Base-by-base conservation (phyloP, 2,797 vertebrate species). In the Anabacerthia variegaticeps region DNA sequence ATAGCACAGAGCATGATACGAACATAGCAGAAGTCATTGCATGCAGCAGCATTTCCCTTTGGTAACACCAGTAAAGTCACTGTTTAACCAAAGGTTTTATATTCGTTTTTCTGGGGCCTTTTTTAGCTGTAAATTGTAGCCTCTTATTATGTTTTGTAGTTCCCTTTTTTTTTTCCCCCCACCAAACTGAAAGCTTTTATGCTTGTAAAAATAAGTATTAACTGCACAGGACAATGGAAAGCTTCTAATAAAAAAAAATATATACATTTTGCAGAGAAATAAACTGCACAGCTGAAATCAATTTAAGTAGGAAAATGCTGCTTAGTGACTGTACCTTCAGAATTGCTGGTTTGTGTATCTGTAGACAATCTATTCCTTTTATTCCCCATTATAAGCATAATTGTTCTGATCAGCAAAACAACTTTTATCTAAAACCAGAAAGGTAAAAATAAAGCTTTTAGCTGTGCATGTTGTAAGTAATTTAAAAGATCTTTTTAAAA, bases 391-490 rank as follows among this genome's bases (percentile, higher is more conserved):
- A 61, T 32, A 89, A 63, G 26, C 39, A 28, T 74, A 92, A 73
- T 82, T 61, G 52, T 74, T 95, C 61, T 82, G 44, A 94, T 82
- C 37, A 85, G 55, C 32, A 95, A 73, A 92, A 43, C 16, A 56
- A 59, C 34, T 85, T 92, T 51, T 77, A 36, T 56, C n/a, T 89
- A 75, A 85, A 95, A 56, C 17, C 16, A 80, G 68, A 87, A 71
- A 77, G 30, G 54, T 58, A 91, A 87, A 91, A 95, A 49, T 26
- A 88, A 85, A 61, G 20, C 52, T 91, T 94, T 82, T 71, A 77
- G 51, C 54, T 83, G 7, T 80, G 61, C 23, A 34, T 12, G 16
- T 68, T 80, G 3, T 58, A 84, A 85, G 22, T 58, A 12, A 77
- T 76, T 86, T 81, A 67, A 89, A 81, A 71, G 26, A 59, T 14